Evolutionary conservation across 2,888 invertebrate genomes (phyloP), one percentile per base, ranked within the genome.

Genomic region (Molanna angustata): DNA sequence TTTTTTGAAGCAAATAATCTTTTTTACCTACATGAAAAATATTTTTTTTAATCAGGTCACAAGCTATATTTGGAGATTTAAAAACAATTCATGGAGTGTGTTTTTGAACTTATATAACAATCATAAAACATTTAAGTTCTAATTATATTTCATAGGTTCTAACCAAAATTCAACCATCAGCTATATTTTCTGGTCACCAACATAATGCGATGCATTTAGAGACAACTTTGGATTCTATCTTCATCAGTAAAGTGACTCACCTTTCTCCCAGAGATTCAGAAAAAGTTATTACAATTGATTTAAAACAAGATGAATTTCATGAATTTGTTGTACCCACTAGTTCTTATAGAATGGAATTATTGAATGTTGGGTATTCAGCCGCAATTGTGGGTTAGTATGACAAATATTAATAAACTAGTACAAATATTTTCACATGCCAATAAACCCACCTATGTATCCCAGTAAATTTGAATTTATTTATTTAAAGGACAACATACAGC

Each of bases 311-410:
- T 11, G 60, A 68, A 14, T 66, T 84, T 55, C 78, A 83, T 62
- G 96, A 97, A 76, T 81, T 97, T 43, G 83, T 88, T 69, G 88
- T 94, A 60, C 97, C 97, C 2, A 95, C 97, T 0, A 94, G 93
- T 66, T 95, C 94, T 1, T 98, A 98, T 69, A 82, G 98, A 63
- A 98, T 98, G 97, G 97, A 97, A 1, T 90, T 88, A 16, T 67
- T 71, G 2, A 76, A 86, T 60, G 90, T 94, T 70, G 97, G 95
- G 1, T 94, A 87, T 69, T 94, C 94, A 27, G 85, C 85, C 59
- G 89, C 88, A 6, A 73, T 90, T 49, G 70, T 94, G 61, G 87
- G 94, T 89, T 74, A 71, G 64, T 64, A 4, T n/a, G n/a, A n/a
- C n/a, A n/a, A n/a, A n/a, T n/a, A n/a, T n/a, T n/a, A n/a, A n/a